Conservation (phyloP, 2,113 vertebrate species). For the Nothobranchius kuhntae region DNA sequence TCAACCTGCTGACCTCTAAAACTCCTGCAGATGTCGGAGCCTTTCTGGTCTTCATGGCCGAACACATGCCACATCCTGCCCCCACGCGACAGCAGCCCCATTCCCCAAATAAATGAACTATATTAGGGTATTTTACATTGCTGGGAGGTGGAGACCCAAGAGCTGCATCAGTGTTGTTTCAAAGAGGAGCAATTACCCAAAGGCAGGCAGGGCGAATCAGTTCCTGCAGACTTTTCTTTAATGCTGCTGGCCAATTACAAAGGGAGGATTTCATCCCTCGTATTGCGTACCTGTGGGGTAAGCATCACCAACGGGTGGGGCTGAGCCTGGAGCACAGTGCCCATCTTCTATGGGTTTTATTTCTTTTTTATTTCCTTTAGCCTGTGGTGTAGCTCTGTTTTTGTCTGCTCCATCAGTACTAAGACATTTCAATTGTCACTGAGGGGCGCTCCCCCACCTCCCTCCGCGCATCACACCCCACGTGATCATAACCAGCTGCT, state of each 20-base stretch:
- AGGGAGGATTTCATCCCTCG: constrained; percentile 34
- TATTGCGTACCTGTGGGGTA: constrained; percentile 16
- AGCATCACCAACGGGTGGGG: constrained; percentile 11
- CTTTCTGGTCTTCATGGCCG: constrained; percentile 25
- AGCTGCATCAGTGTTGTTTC: constrained; percentile 58
- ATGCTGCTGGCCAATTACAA: constrained; percentile 69
- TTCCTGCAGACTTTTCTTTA: constrained; percentile 66
- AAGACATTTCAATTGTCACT: constrained; percentile 43
- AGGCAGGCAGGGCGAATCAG: constrained; percentile 65
- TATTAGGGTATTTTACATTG: constrained; percentile 37
- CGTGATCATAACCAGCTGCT: constrained; percentile 77
- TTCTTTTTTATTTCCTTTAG: constrained; percentile 3
- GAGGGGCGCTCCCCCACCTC: constrained; percentile 27
- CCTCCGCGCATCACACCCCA: constrained; percentile 58
- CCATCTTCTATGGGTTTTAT: neutral
- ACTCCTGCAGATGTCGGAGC: constrained; percentile 5
- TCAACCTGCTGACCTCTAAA: constrained; percentile 37
- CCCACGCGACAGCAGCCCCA: constrained; percentile 15
- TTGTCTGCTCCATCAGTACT: constrained; percentile 42
- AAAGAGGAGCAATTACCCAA: constrained; percentile 70
- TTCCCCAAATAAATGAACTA: constrained; percentile 37
- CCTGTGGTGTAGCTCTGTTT: constrained; percentile 27
- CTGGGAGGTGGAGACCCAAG: constrained; percentile 44
- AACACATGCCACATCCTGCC: constrained; percentile 25
- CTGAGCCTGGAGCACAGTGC: constrained; percentile 1